A percentile compares a stretch with the other conserved stretches of the same genome.
These are phyloP conservation scores for Bombyx huttoni DNA, from an alignment of 2,888 invertebrate species.

Conservation along the genomic window DNA sequence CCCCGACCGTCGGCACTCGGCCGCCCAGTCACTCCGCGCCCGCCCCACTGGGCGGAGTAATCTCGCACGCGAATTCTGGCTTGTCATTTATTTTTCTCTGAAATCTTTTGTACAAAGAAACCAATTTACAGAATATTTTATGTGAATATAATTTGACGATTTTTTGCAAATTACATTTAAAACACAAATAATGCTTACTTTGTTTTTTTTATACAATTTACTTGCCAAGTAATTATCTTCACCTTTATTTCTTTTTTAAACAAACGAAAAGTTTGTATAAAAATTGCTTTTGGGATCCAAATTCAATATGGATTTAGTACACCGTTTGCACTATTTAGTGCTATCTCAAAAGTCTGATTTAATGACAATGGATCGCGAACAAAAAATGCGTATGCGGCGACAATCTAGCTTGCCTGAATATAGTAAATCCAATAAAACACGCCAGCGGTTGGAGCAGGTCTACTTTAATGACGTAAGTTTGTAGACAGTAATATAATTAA, in stretches of 20 bases:
- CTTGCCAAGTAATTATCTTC: no score
- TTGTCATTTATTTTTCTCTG: slow-evolving; percentile 1
- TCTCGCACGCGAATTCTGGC: slow-evolving; percentile 3
- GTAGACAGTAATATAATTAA: not conserved
- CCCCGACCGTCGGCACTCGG: slow-evolving; percentile 12
- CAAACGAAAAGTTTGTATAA: not conserved
- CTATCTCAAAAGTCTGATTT: slow-evolving; percentile 65
- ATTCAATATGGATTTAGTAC: slow-evolving; percentile 57
- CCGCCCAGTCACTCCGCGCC: slow-evolving; percentile 45
- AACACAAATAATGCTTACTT: no score
- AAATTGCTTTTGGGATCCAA: not conserved
- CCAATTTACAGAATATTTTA: not conserved
- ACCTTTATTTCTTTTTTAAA: no score
- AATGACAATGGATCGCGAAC: slow-evolving; percentile 65
- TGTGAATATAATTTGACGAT: not conserved
- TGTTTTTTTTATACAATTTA: no score
- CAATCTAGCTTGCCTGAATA: slow-evolving; percentile 66
- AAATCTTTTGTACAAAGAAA: not conserved
- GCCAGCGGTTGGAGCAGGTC: slow-evolving; percentile 54
- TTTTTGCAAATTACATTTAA: no score
- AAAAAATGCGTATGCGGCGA: slow-evolving; percentile 55
- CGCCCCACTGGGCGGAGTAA: slow-evolving; percentile 32
- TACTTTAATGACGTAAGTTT: slow-evolving; percentile 64
- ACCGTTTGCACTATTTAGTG: slow-evolving; percentile 63
- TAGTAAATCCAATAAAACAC: slow-evolving; percentile 47